Evolutionary conservation across 2,797 vertebrate species (phyloP), one percentile per base, ranked within the genome.

Genomic region (Pteronotus mesoamericanus): DNA sequence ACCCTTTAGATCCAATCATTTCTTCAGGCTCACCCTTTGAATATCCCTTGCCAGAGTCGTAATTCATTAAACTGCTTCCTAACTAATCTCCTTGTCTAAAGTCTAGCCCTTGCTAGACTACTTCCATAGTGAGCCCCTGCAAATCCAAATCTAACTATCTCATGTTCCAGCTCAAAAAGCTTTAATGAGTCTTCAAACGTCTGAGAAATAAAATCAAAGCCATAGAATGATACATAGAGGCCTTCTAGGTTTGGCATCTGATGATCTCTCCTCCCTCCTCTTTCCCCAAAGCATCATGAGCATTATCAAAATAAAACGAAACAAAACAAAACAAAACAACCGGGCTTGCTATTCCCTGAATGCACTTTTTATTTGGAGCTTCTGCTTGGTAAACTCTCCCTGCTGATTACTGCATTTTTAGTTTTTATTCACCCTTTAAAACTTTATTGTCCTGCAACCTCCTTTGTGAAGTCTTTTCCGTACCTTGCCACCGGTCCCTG

Each of bases 141-240:
- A 86, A 55, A 93, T 61, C 51, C 44, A 82, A 68, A 82, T 85
- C 24, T 51, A n/a, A 44, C 90, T 21, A 39, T 44, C 32, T 6
- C 53, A 55, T 77, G 64, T 19, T 53, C 42, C 6, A 82, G 55
- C 22, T 86, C 16, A 72, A n/a, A 82, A 88, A 42, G 6, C 12
- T 83, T 89, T 74, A 86, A 21, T 44, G 37, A 48, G 21, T 44
- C 29, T 44, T 8, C 9, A 37, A 34, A 71, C 15, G 21, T 74
- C 42, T 53, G 44, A 51, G 14, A 24, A 39, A 69, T 59, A 32
- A 94, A 51, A 39, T 34, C 48, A 78, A 59, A 82, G 7, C 15
- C 37, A 71, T 21, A 24, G 26, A 53, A 55, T 21, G 57, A 79
- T 10, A 19, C 15, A 18, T 8, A 69, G 66, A 61, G 1, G 1